Evolutionary conservation across 2,797 vertebrate genomes (phyloP).

Genomic region (Strix occidentalis): DNA sequence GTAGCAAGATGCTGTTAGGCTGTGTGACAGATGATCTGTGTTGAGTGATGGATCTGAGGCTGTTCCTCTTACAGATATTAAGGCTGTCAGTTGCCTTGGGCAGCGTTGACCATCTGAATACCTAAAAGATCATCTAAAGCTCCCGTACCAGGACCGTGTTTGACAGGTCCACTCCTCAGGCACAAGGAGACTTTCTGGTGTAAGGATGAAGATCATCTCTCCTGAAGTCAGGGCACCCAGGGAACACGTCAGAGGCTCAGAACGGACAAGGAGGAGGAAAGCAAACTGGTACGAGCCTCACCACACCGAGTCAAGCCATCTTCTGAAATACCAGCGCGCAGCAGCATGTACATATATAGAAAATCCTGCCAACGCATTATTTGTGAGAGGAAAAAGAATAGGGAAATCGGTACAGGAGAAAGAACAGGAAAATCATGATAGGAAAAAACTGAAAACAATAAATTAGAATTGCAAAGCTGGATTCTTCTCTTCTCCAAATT

Average conservation of each 20-base stretch:
- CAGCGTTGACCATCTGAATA: background rate
- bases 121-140: background rate
- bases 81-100: background rate
- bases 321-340: background rate
- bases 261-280: background rate
- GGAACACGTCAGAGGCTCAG: background rate
- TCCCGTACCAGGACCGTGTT: fast-evolving
- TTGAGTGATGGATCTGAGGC: background rate
- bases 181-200: background rate
- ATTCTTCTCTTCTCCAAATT: background rate
- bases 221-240: background rate
- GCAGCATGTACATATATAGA: fast-evolving
- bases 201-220: background rate
- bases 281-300: fast-evolving
- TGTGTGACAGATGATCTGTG: background rate
- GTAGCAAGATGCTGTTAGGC: fast-evolving
- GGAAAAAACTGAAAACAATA: background rate
- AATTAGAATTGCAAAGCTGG: background rate
- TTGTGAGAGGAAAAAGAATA: background rate
- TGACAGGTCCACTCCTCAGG: background rate
- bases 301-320: fast-evolving
- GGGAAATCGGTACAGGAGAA: background rate
- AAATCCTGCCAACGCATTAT: fast-evolving
- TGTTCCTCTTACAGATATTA: background rate
- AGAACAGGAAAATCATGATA: background rate